Base-by-base conservation (phyloP, 2,888 invertebrate genomes). In the Tetragonula carbonaria region DNA sequence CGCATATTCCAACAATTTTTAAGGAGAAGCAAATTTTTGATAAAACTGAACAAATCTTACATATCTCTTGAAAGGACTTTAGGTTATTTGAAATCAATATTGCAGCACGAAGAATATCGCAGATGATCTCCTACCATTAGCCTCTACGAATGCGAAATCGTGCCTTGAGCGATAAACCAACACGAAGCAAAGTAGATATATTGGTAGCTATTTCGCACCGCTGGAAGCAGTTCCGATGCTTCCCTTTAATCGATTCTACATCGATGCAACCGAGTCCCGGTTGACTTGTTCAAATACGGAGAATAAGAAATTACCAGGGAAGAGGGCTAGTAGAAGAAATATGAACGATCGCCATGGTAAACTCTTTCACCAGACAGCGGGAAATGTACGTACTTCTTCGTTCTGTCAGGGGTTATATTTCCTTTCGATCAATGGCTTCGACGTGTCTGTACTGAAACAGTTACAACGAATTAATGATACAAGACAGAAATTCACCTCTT, bases 251-350 rank as follows among this genome's bases (percentile, higher is more conserved):
- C 66, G 74, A 67, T 57, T 57, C 66, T 45, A 28, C 57, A 55
- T 66, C n/a, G 45, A 38, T 28, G 74, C 66, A 75, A 57, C 16
- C 55, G 45, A 28, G 21, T 57, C 66, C 23, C 55, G 45, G 74
- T 18, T 66, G 66, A 55, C 55, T 75, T 67, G 74, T 75, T 75
- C 57, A 66, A 75, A 66, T 66, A 75, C 57, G 55, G 74, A 28
- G 55, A 75, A 75, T 66, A 66, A 75, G 28, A 55, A 67, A 66
- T 75, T 55, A 66, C 55, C 55, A 14, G 65, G 38, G 1, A 21
- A 45, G 28, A 45, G 23, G 45, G 6, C 0, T 28, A 0, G 38
- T 21, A 23, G 14, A 50, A 75, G 74, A 67, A 75, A 75, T 75
- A 75, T 67, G 74, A 75, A 57, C 66, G 16, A 55, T 18, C 66